phyloP scores from a whole-genome alignment of 2,113 vertebrate genomes.

The Miniopterus natalensis region DNA sequence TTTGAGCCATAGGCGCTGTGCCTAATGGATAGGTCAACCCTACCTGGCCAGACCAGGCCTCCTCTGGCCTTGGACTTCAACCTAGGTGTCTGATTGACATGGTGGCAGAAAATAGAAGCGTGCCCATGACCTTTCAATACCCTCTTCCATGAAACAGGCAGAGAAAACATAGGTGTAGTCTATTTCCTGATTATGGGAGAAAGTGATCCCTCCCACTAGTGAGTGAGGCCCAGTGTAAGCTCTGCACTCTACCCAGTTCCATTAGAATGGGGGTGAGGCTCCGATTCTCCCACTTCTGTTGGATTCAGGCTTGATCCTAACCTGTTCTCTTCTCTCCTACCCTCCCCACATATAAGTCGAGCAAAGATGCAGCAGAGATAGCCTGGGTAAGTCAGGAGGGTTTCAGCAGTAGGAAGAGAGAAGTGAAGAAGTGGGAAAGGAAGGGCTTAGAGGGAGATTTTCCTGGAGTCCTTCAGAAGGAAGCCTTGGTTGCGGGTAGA shows the following conservation, averaged over 20 bases:
- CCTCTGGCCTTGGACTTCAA: neutral
- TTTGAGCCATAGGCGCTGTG: neutral
- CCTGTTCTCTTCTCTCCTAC: neutral
- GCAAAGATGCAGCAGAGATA: neutral
- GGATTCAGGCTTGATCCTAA: neutral
- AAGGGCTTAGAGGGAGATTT: neutral
- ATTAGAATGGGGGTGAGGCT: too few relatives aligned
- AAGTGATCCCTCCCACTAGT: neutral
- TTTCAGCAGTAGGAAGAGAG: neutral
- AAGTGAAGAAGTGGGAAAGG: neutral
- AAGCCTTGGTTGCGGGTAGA: too few relatives aligned
- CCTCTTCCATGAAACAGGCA: neutral
- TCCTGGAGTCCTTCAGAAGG: neutral
- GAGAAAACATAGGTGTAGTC: neutral
- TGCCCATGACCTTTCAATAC: neutral
- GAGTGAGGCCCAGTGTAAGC: neutral
- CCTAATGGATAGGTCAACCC: neutral
- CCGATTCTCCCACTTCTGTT: accelerated
- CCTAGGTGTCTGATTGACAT: neutral
- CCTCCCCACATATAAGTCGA: neutral
- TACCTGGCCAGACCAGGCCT: neutral
- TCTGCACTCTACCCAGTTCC: neutral
- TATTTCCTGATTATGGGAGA: neutral
- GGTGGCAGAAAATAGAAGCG: neutral
- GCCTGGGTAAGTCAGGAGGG: too few relatives aligned